Evolutionary conservation across 2,797 vertebrate species (phyloP).

Genomic region (Chrysocyon brachyurus): DNA sequence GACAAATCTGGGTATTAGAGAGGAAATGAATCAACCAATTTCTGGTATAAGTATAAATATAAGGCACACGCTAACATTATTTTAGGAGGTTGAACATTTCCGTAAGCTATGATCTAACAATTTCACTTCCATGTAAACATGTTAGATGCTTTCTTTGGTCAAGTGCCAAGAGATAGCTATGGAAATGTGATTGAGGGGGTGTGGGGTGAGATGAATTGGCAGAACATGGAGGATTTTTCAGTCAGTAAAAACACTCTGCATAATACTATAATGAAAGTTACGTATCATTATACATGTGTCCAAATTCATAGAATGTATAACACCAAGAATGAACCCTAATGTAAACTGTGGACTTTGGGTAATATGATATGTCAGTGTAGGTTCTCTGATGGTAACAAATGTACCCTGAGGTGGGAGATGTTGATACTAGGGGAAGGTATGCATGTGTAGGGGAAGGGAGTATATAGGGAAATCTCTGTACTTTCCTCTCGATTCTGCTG

Average conservation of each 20-base stretch:
- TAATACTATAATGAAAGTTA: neutral
- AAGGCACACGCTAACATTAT: neutral
- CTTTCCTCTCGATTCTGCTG: neutral
- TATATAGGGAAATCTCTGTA: neutral
- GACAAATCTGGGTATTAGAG: neutral
- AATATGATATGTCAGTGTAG: neutral
- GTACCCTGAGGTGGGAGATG: neutral
- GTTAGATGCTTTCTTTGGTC: neutral
- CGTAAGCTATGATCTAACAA: neutral
- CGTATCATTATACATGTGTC: neutral
- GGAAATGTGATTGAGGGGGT: neutral
- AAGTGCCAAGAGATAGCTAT: neutral
- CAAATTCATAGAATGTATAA: neutral
- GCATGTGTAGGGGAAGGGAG: neutral
- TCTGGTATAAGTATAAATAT: neutral
- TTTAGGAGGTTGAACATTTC: neutral
- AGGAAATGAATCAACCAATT: neutral
- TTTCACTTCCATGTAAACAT: neutral
- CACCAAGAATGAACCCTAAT: neutral
- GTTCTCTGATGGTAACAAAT: neutral
- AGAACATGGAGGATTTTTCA: neutral
- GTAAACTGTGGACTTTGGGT: neutral
- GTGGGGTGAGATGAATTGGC: neutral
- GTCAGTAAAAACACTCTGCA: neutral
- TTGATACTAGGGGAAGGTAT: neutral